Evolutionary conservation across 2,888 invertebrate species (phyloP).

Genomic region (Epirrhoe alternata): DNA sequence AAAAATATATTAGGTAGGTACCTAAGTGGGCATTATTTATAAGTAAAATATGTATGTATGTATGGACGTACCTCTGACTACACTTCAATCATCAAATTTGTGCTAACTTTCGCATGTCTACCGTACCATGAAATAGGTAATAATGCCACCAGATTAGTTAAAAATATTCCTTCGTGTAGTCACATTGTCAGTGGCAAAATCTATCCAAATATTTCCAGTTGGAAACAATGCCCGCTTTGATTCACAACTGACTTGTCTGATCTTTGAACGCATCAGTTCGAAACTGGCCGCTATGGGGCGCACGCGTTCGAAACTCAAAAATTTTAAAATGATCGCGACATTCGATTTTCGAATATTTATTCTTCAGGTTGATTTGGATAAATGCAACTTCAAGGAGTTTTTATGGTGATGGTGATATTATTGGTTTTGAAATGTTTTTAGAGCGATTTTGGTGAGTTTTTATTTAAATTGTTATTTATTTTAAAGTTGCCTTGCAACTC

Average conservation of each 20-base stretch:
- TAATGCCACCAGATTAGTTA: too few species aligned
- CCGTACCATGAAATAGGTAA: too few species aligned
- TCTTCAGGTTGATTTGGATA: slow-evolving; percentile 13
- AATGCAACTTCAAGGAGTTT: slow-evolving; percentile 17
- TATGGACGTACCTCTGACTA: too few species aligned
- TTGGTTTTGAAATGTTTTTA: slow-evolving; percentile 30
- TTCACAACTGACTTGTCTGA: slow-evolving; percentile 63
- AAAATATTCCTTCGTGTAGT: too few species aligned
- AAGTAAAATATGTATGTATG: too few species aligned
- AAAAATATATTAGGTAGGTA: too few species aligned
- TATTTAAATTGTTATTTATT: slow-evolving; percentile 3
- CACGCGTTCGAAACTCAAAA: slow-evolving; percentile 65
- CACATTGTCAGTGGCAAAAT: slow-evolving; percentile 2
- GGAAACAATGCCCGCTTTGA: slow-evolving; percentile 57
- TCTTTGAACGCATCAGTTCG: slow-evolving; percentile 69
- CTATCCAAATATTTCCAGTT: slow-evolving; percentile 42
- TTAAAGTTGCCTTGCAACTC: background rate
- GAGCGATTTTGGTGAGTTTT: slow-evolving; percentile 32
- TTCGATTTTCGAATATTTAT: slow-evolving; percentile 29
- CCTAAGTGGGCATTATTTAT: too few species aligned
- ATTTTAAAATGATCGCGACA: slow-evolving; percentile 37
- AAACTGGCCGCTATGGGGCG: slow-evolving; percentile 58
- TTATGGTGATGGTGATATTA: slow-evolving; percentile 37
- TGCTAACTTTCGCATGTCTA: too few species aligned
- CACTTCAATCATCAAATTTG: too few species aligned